Evolutionary conservation across 35 echinoderm and acorn worm species (phyloP), one percentile per base, ranked within the genome.

Genomic region (Apostichopus parvimensis): DNA sequence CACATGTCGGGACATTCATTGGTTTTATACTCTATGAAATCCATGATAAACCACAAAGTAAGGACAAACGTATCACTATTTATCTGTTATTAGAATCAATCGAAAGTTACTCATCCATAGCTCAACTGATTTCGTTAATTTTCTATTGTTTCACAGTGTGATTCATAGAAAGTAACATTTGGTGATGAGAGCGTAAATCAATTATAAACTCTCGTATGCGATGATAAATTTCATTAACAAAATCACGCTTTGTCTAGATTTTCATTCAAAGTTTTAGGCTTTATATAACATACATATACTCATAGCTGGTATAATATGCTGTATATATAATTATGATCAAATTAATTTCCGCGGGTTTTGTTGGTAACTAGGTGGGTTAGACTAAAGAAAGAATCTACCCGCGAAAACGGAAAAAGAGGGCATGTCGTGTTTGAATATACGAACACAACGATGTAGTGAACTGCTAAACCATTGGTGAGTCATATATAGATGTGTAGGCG

Each of bases 91-190:
- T 0, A 66, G 15, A 66, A 12, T 66, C 62, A 66, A 17, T 66
- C 62, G 62, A 66, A 66, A 66, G 15, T 66, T 66, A 66, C 62
- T 66, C 62, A 66, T 66, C 62, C 62, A 45, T 45, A 45, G 34
- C 34, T 45, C 34, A 66, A 66, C 0, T 66, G 9, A 66, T 66
- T 66, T 66, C 62, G 62, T 66, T 66, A 66, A 54, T 54, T 45
- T 11, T 18, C 79, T 24, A 52, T 82, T 82, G 79, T 82, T 6
- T 82, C 6, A 54, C 10, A 45, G 34, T 54, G 54, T 82, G 79
- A 82, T 82, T 82, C 79, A 82, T 54, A 54, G 45, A 82, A 82
- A 82, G 26, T 82, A 54, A 82, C 79, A 82, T 15, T 82, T 54
- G 45, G 62, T 17, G 15, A 54, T 54, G 6, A 10, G 23, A 82